These are phyloP conservation scores for Agrotis puta DNA, from an alignment of 2,888 invertebrate species.

Conservation along the genomic window DNA sequence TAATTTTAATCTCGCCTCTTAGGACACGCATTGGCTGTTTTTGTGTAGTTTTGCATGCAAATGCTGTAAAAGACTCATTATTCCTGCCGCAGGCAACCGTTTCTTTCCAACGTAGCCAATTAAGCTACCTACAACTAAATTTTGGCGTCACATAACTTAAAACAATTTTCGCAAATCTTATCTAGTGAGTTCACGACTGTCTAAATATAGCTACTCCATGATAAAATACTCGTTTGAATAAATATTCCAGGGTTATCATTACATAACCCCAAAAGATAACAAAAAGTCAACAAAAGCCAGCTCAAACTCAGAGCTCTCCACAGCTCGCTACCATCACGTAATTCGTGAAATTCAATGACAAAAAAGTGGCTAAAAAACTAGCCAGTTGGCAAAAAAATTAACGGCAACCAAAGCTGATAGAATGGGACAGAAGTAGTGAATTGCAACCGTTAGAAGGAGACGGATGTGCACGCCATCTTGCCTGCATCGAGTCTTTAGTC, in stretches of 20 bases:
- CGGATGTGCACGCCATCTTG: conserved; percentile 84
- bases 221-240: conserved; percentile 60
- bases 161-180: conserved; percentile 44
- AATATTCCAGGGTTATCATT: conserved; percentile 66
- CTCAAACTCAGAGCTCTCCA: conserved; percentile 71
- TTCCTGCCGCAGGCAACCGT: conserved; percentile 45
- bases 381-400: conserved; percentile 82
- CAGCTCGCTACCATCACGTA: conserved; percentile 81
- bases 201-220: conserved; percentile 43
- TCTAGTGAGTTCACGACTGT: conserved; percentile 50
- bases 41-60: conserved; percentile 76
- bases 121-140: conserved; percentile 6
- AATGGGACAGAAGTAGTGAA: conserved; percentile 72
- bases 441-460: conserved; percentile 78
- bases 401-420: conserved; percentile 81
- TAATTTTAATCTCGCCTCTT: conserved; percentile 78
- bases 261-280: conserved; percentile 70
- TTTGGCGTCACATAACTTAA: conserved; percentile 1
- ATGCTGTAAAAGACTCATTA: conserved; percentile 72
- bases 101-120: conserved; percentile 32
- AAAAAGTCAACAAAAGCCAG: conserved; percentile 70
- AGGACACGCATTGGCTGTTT: conserved; percentile 71
- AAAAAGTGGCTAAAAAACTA: conserved; percentile 78
- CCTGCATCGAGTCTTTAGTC: conserved; percentile 87
- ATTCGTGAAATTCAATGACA: conserved; percentile 84